Evolutionary conservation across 1,140 invertebrate species (phyloP).

Genomic region (Triops cancriformis): DNA sequence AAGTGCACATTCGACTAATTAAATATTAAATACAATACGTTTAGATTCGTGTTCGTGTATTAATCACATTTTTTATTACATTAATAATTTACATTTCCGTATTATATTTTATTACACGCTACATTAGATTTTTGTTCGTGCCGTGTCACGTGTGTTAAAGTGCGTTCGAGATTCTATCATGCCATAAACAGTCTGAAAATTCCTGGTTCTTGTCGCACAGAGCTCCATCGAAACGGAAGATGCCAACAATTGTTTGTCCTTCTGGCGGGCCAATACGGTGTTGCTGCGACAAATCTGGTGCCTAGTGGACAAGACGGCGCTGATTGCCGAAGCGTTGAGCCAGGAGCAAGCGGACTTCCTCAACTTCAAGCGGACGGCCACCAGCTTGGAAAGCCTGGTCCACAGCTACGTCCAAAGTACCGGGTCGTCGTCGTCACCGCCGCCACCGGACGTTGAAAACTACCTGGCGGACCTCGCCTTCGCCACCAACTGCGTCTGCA

Average conservation of each 20-base stretch:
- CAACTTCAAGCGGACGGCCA: neutral
- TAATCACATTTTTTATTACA: too few species aligned
- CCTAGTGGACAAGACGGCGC: neutral
- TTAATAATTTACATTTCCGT: too few species aligned
- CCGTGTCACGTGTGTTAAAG: too few species aligned
- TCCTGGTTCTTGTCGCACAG: too few species aligned
- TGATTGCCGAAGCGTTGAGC: neutral
- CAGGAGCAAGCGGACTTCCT: neutral
- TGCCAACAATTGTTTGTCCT: neutral
- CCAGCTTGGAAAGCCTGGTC: neutral
- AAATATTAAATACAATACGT: too few species aligned
- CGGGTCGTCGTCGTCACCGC: neutral
- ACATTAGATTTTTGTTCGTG: too few species aligned
- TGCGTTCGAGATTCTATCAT: too few species aligned
- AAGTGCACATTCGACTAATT: too few species aligned
- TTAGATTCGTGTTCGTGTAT: too few species aligned
- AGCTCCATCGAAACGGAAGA: neutral
- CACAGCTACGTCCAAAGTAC: neutral
- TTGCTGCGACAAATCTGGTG: neutral
- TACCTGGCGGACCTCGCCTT: neutral
- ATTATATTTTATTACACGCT: too few species aligned
- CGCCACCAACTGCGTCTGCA: neutral
- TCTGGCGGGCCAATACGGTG: neutral
- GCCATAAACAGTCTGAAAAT: too few species aligned
- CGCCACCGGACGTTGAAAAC: neutral